Evolutionary conservation across 2,888 invertebrate genomes (phyloP).

Genomic region (Chloromyia formosa): DNA sequence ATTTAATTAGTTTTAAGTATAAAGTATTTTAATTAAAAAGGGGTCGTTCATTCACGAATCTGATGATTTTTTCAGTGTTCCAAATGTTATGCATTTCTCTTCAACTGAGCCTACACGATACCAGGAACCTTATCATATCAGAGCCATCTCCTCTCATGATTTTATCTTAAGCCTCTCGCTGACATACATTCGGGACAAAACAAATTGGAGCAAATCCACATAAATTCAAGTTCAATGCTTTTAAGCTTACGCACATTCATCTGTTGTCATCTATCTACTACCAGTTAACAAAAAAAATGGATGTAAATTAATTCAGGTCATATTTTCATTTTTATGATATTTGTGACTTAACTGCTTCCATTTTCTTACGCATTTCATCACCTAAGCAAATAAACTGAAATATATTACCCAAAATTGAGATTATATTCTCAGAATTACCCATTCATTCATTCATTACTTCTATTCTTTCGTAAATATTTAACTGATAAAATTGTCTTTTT

Average conservation of each 20-base stretch:
- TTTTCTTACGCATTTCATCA: neutral
- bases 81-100: too few species aligned
- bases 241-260: neutral
- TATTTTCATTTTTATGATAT: neutral
- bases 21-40: too few species aligned
- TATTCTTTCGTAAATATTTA: neutral
- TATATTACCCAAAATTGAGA: neutral
- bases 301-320: neutral
- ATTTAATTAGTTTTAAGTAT: too few species aligned
- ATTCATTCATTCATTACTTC: slow-evolving; percentile 1
- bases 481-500: neutral
- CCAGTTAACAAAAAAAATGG: neutral
- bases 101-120: too few species aligned
- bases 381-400: neutral
- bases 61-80: too few species aligned
- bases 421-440: neutral
- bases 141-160: too few species aligned
- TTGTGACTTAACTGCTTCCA: neutral
- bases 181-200: too few species aligned
- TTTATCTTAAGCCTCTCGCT: too few species aligned
- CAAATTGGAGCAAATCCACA: neutral
- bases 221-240: slow-evolving; percentile 1
- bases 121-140: too few species aligned
- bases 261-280: neutral
- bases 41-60: too few species aligned